Evolutionary conservation across 2,888 invertebrate species (phyloP).

Genomic region (Pollenia amentaria): DNA sequence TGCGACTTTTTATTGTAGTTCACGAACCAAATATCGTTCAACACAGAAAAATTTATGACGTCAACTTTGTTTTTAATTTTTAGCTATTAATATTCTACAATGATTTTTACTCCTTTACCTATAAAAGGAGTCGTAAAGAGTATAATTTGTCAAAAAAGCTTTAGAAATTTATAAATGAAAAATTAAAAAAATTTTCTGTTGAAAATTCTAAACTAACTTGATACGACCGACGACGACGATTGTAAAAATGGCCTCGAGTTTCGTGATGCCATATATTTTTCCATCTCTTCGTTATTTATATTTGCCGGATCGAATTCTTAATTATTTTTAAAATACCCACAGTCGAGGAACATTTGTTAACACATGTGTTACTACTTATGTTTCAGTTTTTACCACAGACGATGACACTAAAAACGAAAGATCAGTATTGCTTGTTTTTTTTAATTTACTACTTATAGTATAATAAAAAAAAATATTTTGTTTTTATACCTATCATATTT

Average conservation of each 20-base stretch:
- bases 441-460: no score
- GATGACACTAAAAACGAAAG: no score
- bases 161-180: constrained; percentile 34
- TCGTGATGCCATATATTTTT: constrained; percentile 16
- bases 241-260: constrained; percentile 50
- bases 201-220: constrained; percentile 34
- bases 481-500: no score
- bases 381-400: no score
- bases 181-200: constrained; percentile 42
- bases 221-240: constrained; percentile 46
- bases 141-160: not conserved
- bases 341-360: no score
- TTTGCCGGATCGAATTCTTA: constrained; percentile 11
- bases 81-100: not conserved
- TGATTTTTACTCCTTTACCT: not conserved
- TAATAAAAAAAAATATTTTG: no score
- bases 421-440: no score
- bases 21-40: constrained; percentile 33
- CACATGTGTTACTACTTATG: no score
- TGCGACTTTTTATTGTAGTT: constrained; percentile 46
- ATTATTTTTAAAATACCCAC: no score
- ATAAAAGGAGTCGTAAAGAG: not conserved
- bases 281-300: not conserved
- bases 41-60: constrained; percentile 20
- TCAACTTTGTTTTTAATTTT: constrained; percentile 2